Evolutionary conservation across 2,797 vertebrate genomes (phyloP).

Genomic region (Acanthurus tractus): DNA sequence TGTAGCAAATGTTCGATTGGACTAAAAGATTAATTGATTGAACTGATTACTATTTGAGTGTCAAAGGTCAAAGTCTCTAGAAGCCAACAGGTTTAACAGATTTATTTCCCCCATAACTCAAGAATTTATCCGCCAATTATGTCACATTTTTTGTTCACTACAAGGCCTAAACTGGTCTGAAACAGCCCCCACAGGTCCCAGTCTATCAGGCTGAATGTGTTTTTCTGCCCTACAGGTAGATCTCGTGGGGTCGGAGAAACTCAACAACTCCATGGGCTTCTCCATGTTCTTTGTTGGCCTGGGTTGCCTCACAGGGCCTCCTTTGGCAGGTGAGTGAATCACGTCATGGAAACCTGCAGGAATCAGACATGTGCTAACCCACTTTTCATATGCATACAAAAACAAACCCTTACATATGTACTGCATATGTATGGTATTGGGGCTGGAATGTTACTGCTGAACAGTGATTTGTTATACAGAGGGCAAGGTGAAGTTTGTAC

Average conservation of each 20-base stretch:
- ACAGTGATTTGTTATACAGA: slow-evolving; percentile 30
- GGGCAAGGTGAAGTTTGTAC: slow-evolving; percentile 5
- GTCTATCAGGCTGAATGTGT: neutral
- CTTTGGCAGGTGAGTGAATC: slow-evolving; percentile 90
- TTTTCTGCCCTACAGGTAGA: slow-evolving; percentile 87
- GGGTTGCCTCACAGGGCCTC: slow-evolving; percentile 91
- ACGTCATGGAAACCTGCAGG: slow-evolving; percentile 36
- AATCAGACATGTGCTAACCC: slow-evolving; percentile 30
- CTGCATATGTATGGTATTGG: slow-evolving; percentile 24
- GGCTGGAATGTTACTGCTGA: slow-evolving; percentile 5
- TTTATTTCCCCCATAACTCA: too few relatives aligned
- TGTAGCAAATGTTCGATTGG: too few relatives aligned
- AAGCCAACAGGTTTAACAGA: too few relatives aligned
- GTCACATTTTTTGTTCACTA: too few relatives aligned
- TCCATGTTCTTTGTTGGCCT: slow-evolving; percentile 93
- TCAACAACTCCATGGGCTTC: slow-evolving; percentile 93
- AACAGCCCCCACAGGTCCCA: neutral
- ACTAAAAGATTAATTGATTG: too few relatives aligned
- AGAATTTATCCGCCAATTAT: too few relatives aligned
- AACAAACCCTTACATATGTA: slow-evolving; percentile 35
- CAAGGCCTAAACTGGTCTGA: too few relatives aligned
- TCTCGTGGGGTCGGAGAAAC: slow-evolving; percentile 86
- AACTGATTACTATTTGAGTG: too few relatives aligned
- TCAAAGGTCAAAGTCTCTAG: too few relatives aligned
- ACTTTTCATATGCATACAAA: slow-evolving; percentile 46